phyloP scores from a whole-genome alignment of 2,797 vertebrate genomes.

The Semotilus atromaculatus region DNA sequence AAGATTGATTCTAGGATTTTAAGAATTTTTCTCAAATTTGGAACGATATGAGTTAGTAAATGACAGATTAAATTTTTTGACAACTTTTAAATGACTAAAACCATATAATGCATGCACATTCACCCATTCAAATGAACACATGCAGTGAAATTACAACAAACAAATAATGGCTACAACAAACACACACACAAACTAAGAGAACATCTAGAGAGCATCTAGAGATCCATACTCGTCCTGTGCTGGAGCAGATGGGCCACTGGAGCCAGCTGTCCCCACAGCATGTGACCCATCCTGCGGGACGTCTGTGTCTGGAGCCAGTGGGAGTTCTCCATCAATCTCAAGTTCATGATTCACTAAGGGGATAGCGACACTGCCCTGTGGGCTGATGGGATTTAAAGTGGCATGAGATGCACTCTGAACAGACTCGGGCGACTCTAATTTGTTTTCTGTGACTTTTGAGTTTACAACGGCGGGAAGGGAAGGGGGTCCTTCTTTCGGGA shows the following conservation, averaged over 20 bases:
- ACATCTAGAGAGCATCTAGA: conserved; percentile 83
- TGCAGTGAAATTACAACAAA: conserved; percentile 22
- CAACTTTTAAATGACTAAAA: background rate
- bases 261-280: conserved; percentile 87
- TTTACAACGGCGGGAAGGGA: conserved; percentile 68
- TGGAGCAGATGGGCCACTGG: conserved; percentile 80
- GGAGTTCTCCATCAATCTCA: conserved; percentile 90
- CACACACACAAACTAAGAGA: conserved; percentile 53
- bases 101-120: background rate
- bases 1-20: background rate
- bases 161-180: conserved; percentile 7
- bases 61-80: background rate
- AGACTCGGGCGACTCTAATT: conserved; percentile 70
- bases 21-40: background rate
- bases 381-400: conserved; percentile 77
- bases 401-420: conserved; percentile 63
- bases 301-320: conserved; percentile 90
- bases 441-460: conserved; percentile 68
- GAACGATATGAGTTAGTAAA: background rate
- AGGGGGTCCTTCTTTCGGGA: conserved; percentile 48
- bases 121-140: background rate
- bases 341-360: conserved; percentile 87
- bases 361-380: conserved; percentile 81
- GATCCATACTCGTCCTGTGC: conserved; percentile 96
- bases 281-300: conserved; percentile 93